phyloP scores from a whole-genome alignment of 2,113 vertebrate genomes.

The Romanogobio albipinnatus region DNA sequence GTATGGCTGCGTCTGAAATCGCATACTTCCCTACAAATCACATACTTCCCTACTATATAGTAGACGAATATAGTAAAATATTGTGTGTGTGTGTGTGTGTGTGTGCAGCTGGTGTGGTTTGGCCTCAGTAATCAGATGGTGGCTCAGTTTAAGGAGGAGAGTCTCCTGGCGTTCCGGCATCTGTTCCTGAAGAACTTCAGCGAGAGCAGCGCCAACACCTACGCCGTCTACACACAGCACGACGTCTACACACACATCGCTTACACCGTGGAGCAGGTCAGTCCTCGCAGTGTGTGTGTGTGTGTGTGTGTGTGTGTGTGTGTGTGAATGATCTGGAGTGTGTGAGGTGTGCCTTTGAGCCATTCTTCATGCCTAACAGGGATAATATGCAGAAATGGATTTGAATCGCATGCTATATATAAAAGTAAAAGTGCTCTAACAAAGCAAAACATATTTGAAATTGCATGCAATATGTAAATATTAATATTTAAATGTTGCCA shows the following conservation, averaged over 20 bases:
- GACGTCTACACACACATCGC: constrained; percentile 88
- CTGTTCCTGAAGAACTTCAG: constrained; percentile 90
- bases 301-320: too few relatives aligned
- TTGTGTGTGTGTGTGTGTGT: neutral
- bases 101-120: constrained; percentile 87
- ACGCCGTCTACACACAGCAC: constrained; percentile 85
- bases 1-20: too few relatives aligned
- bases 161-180: constrained; percentile 88
- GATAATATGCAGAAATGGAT: neutral
- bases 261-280: constrained; percentile 86
- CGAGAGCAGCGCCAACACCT: constrained; percentile 72
- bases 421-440: neutral
- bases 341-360: too few relatives aligned
- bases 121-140: constrained; percentile 97
- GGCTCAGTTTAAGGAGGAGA: constrained; percentile 95
- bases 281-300: too few relatives aligned
- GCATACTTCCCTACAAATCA: too few relatives aligned
- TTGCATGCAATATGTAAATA: neutral
- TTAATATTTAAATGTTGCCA: neutral
- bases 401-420: neutral
- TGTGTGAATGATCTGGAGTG: neutral
- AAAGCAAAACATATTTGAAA: neutral
- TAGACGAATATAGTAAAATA: too few relatives aligned
- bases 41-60: too few relatives aligned
- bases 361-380: neutral